Base-by-base conservation (phyloP, 2,113 vertebrate species). In the Microcebus ravelobensis region DNA sequence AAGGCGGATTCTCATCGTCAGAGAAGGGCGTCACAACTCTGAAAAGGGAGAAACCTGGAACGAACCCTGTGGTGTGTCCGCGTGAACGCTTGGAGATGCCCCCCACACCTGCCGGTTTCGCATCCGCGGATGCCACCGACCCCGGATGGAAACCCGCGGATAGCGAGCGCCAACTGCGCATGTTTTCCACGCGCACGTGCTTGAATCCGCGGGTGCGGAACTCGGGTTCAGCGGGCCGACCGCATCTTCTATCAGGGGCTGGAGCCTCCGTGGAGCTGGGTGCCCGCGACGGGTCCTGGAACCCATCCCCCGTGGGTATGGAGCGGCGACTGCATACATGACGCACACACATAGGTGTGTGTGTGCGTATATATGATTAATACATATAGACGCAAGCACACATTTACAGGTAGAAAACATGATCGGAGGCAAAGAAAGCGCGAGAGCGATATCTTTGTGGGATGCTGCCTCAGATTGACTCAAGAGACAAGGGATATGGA, bases 101-200 rank as follows among this genome's bases (percentile, higher is more conserved):
- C 27, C 18, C 27, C 42, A 8, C 29, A 31, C 15, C 73, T 31
- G 39, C 29, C 8, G 27, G 73, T 17, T 45, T 74, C 25, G 12
- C 71, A 29, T 29, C 42, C 13, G 42, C 42, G 14, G 71, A 8
- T 48, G 29, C 63, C 5, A 29, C 63, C 63, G 6, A 31, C 13
- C 13, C 5, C 63, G 6, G 31, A 27, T 4, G 1, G 14, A 67
- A 67, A 31, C 29, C 4, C 14, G 31, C 3, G 42, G 73, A 5
- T 48, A 31, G 0, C 0, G 27, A 39, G 45, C 8, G 39, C 42
- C 73, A 48, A 31, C 4, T 48, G 27, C 18, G 8, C 27, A 0
- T 2, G 45, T 76, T 48, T 76, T 48, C 73, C 73, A 18, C 3
- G 3, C 2, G 14, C 3, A 29, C 8, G 9, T 17, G 42, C 25